A percentile compares a stretch with the other conserved stretches of the same genome.
These are phyloP conservation scores for Anser cygnoides DNA, from an alignment of 2,113 vertebrate genomes.

Conservation along the genomic window DNA sequence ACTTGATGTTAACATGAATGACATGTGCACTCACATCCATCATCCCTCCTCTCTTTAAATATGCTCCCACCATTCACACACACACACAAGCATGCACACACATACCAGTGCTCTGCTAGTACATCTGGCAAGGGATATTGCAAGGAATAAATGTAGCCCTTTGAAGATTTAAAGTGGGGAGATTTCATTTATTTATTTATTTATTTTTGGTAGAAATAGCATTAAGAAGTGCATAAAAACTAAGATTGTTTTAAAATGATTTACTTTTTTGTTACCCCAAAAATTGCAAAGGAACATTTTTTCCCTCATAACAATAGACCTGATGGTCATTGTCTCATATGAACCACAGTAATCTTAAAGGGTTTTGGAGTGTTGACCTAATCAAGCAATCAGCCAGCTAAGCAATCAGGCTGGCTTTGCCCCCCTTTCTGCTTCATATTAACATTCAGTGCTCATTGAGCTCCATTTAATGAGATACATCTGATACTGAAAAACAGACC, in stretches of 20 bases:
- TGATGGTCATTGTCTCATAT: neutral
- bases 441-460: neutral
- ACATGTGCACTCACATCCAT: neutral
- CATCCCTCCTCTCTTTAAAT: neutral
- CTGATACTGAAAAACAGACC: neutral
- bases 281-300: neutral
- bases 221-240: neutral
- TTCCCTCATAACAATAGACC: neutral
- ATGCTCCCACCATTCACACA: neutral
- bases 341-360: neutral
- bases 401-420: constrained; percentile 1
- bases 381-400: constrained; percentile 4
- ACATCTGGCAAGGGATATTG: neutral
- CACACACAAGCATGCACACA: neutral
- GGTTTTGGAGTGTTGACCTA: neutral
- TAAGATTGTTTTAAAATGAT: neutral
- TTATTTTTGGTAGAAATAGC: neutral
- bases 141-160: neutral
- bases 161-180: neutral
- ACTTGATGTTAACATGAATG: neutral
- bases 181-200: neutral
- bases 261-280: neutral
- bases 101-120: neutral
- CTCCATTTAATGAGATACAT: neutral
- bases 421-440: neutral